Conservation (phyloP, 2,888 invertebrate genomes). For the Acrobeloides nanus region DNA sequence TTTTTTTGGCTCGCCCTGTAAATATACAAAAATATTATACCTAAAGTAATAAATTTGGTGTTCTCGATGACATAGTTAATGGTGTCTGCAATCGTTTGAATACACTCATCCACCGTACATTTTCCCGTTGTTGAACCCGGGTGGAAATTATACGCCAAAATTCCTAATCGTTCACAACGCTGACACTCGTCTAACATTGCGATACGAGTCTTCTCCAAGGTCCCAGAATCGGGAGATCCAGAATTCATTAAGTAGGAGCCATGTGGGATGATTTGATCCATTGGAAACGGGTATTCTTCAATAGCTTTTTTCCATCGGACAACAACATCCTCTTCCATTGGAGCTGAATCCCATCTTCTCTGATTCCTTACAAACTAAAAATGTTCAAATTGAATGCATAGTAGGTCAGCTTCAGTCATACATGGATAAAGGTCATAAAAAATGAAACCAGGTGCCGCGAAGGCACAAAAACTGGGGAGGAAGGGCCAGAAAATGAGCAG, state of each 20-base stretch:
- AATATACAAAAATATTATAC: slow-evolving; percentile 11
- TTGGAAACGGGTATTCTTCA: slow-evolving; percentile 25
- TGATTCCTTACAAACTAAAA: slow-evolving; percentile 53
- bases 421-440: too few species aligned
- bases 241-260: slow-evolving; percentile 59
- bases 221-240: slow-evolving; percentile 56
- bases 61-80: slow-evolving; percentile 53
- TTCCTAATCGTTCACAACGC: slow-evolving; percentile 57
- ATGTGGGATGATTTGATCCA: slow-evolving; percentile 52
- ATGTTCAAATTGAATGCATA: too few species aligned
- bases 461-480: too few species aligned
- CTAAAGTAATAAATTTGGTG: slow-evolving; percentile 30
- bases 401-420: too few species aligned
- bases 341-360: slow-evolving; percentile 43
- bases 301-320: slow-evolving; percentile 53
- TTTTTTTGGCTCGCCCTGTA: too few species aligned
- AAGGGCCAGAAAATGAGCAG: too few species aligned
- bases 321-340: slow-evolving; percentile 34
- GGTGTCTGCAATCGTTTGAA: slow-evolving; percentile 54
- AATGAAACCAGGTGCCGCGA: too few species aligned
- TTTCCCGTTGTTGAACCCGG: slow-evolving; percentile 56
- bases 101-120: slow-evolving; percentile 47
- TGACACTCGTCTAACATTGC: slow-evolving; percentile 57
- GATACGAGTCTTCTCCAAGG: slow-evolving; percentile 49
- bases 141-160: slow-evolving; percentile 58